Percentiles rank a stretch among this genome's conserved stretches.
Evolutionary conservation across 2,113 vertebrate species (phyloP).

Genomic region (Silurus glanis): DNA sequence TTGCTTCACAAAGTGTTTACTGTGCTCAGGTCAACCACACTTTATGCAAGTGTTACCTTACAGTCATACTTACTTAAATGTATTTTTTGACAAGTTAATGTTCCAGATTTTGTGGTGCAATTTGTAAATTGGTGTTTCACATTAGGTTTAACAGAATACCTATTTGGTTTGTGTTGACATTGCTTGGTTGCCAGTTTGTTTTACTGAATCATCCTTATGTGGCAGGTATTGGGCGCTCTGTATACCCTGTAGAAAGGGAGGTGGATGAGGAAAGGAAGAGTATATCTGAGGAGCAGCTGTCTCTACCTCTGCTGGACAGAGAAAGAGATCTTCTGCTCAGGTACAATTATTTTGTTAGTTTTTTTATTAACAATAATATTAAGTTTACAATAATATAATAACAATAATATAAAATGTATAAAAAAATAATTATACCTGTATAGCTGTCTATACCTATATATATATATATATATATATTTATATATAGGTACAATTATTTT

Average conservation of each 20-base stretch:
- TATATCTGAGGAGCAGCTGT: constrained; percentile 84
- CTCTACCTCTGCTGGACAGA: constrained; percentile 77
- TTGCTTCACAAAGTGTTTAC: constrained; percentile 37
- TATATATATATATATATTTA: no score
- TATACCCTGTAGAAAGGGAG: constrained; percentile 84
- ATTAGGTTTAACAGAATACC: neutral
- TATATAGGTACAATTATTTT: no score
- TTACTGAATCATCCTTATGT: constrained; percentile 31
- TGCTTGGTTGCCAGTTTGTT: neutral
- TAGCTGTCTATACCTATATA: no score
- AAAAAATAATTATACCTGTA: no score
- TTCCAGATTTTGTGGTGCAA: neutral
- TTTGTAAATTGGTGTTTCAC: neutral
- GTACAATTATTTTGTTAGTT: constrained; percentile 59
- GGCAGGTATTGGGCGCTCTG: constrained; percentile 71
- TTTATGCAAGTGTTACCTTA: constrained; percentile 11
- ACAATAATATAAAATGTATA: no score
- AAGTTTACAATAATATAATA: no score
- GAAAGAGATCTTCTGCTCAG: constrained; percentile 86
- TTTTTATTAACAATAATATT: neutral
- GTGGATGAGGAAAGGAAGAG: constrained; percentile 83
- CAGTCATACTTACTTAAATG: constrained; percentile 13
- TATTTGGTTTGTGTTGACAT: neutral
- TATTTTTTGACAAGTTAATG: neutral
- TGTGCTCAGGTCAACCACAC: constrained; percentile 32